Percentiles rank a stretch among this genome's conserved stretches.
Evolutionary conservation across 2,888 invertebrate genomes (phyloP).

Genomic region (Phyto melanocephala): DNA sequence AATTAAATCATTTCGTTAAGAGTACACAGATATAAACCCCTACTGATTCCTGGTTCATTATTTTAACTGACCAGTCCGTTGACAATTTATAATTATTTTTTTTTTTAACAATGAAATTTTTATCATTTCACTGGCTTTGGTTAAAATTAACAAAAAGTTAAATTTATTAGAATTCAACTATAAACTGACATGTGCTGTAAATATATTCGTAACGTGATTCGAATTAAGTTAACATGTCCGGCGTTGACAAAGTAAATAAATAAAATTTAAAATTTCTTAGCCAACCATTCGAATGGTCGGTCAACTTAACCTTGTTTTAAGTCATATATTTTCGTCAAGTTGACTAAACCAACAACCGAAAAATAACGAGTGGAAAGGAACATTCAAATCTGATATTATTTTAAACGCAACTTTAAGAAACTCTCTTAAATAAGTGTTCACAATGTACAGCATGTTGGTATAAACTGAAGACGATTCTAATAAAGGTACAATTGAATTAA

Average conservation of each 20-base stretch:
- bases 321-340: not conserved
- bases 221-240: conserved; percentile 14
- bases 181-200: conserved; percentile 19
- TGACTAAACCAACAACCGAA: not conserved
- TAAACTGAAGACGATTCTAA: no score
- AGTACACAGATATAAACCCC: no score
- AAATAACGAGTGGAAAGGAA: not conserved
- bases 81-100: no score
- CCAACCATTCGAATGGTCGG: not conserved
- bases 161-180: conserved; percentile 15
- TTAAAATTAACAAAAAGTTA: not conserved
- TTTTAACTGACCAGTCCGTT: no score
- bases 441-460: no score
- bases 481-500: not conserved
- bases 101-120: not conserved
- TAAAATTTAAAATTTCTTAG: not conserved
- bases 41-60: no score
- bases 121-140: not conserved
- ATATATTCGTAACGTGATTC: not conserved
- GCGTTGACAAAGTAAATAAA: not conserved
- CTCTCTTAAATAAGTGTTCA: no score
- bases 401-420: not conserved
- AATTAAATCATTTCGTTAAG: no score
- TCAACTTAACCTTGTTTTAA: conserved; percentile 13
- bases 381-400: no score